These are phyloP conservation scores for Drosophila mauritiana DNA, from an alignment of 1,140 invertebrate species.

Conservation along the genomic window DNA sequence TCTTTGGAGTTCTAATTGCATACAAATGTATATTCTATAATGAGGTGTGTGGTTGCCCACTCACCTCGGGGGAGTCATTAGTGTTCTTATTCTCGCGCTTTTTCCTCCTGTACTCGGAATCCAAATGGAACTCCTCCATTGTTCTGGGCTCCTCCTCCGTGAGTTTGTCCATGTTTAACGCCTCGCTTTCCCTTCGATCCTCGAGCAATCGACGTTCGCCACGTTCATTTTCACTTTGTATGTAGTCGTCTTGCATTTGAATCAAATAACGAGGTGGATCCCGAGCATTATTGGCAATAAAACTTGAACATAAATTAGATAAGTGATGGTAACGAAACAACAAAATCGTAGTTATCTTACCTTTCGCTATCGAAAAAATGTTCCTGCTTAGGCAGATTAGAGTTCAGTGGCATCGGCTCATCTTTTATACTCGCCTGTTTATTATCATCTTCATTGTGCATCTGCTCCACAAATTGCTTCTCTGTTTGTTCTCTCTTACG, in stretches of 20 bases:
- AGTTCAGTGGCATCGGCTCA: conserved; percentile 1
- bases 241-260: conserved; percentile 36
- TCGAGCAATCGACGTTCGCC: conserved; percentile 20
- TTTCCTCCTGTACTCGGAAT: conserved; percentile 20
- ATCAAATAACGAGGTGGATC: conserved; percentile 54
- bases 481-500: conserved; percentile 7
- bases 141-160: conserved; percentile 5
- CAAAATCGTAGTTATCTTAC: conserved; percentile 14
- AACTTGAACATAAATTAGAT: conserved; percentile 30
- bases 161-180: conserved; percentile 37
- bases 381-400: neutral
- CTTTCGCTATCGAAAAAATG: conserved; percentile 47
- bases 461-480: neutral
- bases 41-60: neutral
- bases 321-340: neutral
- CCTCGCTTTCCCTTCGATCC: conserved; percentile 44
- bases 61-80: conserved; percentile 60
- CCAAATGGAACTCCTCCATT: neutral
- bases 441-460: neutral
- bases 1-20: conserved; percentile 50
- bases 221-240: conserved; percentile 38
- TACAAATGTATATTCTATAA: neutral
- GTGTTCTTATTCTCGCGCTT: conserved; percentile 50
- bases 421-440: neutral
- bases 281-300: conserved; percentile 54